These are phyloP conservation scores for Cephalopholis sonnerati DNA, from an alignment of 2,113 vertebrate genomes.

Conservation along the genomic window DNA sequence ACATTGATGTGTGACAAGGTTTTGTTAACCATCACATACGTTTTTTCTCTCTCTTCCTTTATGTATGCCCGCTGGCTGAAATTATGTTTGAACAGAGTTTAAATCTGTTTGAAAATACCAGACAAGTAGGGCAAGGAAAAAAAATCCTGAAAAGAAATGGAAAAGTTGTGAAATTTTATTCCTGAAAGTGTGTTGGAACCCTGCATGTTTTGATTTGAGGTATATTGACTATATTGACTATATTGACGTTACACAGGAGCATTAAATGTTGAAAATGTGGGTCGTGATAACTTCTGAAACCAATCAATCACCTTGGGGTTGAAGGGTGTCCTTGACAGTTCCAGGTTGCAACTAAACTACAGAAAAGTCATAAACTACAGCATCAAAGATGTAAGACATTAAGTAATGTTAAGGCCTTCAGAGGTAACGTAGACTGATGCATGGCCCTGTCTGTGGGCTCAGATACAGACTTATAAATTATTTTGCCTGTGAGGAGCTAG, in stretches of 20 bases:
- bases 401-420: slow-evolving; percentile 36
- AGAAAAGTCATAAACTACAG: slow-evolving; percentile 34
- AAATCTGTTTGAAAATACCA: no score
- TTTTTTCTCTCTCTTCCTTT: no score
- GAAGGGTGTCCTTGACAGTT: neutral
- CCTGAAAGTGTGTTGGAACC: no score
- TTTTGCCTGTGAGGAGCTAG: slow-evolving; percentile 30
- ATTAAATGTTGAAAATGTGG: neutral
- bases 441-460: slow-evolving; percentile 12
- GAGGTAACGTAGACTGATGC: slow-evolving; percentile 41
- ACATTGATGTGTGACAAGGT: no score
- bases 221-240: neutral
- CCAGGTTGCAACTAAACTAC: slow-evolving; percentile 6
- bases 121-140: no score
- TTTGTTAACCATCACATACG: no score
- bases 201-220: neutral
- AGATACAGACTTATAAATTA: slow-evolving; percentile 23
- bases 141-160: no score
- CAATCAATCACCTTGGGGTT: no score
- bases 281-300: neutral
- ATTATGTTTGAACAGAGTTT: no score
- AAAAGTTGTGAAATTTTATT: no score
- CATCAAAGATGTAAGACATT: slow-evolving; percentile 10
- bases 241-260: neutral
- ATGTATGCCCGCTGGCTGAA: no score